Evolutionary conservation across 2,113 vertebrate species (phyloP), one percentile per base, ranked within the genome.

Genomic region (Lophius piscatorius): DNA sequence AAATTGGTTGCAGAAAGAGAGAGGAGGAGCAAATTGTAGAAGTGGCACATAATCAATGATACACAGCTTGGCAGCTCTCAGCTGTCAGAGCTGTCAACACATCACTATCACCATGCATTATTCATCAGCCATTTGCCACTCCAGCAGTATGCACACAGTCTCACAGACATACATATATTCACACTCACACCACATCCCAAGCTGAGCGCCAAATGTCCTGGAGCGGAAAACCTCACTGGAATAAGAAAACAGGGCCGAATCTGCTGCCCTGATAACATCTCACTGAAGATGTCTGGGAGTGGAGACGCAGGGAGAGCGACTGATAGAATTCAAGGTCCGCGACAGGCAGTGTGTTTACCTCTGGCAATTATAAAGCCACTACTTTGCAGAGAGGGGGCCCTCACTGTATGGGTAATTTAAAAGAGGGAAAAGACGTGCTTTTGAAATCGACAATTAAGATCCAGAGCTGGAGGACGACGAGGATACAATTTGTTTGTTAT

Each of bases 51-150:
- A 90, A 91, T 83, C 74, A 80, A 48, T 41, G 82, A 88, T 78
- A 83, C 46, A 60, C 70, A 83, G 87, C 68, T 87, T 82, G 74
- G 85, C 84, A 80, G 77, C 74, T 82, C 76, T 76, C 86, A 76
- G 81, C 79, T 84, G 90, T 92, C 85, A 82, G 90, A 76, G 87
- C 87, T 93, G 91, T 92, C 91, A 91, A 89, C 87, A 81, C 78
- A 75, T 71, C 75, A 86, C 85, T 77, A 80, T 89, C 88, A 89
- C 41, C 88, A 85, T 92, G 88, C 91, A 92, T 93, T 92, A 93
- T 94, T 94, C 93, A 93, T 89, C 80, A 82, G 68, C 67, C 65
- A 26, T 56, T 62, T 87, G 68, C 78, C 69, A 70, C 82, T 79
- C 66, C 13, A 44, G 71, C 49, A 36, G 70, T n/a, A 57, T 55